Conservation (phyloP, 2,797 vertebrate genomes). For the Paedocypris micromegethes region DNA sequence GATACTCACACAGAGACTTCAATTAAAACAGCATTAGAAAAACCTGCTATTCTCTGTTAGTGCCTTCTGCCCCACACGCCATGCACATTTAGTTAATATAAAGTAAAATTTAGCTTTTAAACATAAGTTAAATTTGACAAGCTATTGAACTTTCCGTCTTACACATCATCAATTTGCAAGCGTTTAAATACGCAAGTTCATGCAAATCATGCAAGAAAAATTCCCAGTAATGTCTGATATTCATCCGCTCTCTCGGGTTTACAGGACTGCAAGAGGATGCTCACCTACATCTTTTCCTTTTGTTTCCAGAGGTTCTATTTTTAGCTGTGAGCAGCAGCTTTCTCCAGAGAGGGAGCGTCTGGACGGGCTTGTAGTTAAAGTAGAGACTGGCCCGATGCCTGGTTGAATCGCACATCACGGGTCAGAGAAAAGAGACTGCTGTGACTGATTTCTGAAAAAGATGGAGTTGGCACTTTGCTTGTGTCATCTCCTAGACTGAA, state of each 20-base stretch:
- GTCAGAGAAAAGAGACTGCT: conserved; percentile 1
- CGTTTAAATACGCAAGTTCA: no score
- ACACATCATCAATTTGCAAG: no score
- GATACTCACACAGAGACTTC: conserved; percentile 39
- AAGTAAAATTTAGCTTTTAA: no score
- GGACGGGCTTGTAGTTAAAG: conserved; percentile 23
- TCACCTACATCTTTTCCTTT: conserved; percentile 45
- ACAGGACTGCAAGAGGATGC: conserved; percentile 39
- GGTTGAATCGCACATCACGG: conserved; percentile 1
- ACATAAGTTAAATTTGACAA: no score
- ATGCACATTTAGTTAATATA: no score
- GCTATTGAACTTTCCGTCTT: no score
- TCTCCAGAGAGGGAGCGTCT: conserved; percentile 38
- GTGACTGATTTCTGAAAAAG: background rate
- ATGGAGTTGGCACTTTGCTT: background rate
- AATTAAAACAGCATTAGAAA: conserved; percentile 61
- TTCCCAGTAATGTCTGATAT: conserved; percentile 6
- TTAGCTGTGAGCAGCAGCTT: conserved; percentile 49
- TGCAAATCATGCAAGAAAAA: no score
- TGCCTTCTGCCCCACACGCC: conserved; percentile 29
- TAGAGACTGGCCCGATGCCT: conserved; percentile 1
- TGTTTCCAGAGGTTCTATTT: conserved; percentile 53
- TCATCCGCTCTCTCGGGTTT: conserved; percentile 48
- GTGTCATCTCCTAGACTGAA: no score
- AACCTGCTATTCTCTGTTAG: conserved; percentile 41